Evolutionary conservation across 2,797 vertebrate genomes (phyloP), one percentile per base, ranked within the genome.

Genomic region (Ceryle rudis): DNA sequence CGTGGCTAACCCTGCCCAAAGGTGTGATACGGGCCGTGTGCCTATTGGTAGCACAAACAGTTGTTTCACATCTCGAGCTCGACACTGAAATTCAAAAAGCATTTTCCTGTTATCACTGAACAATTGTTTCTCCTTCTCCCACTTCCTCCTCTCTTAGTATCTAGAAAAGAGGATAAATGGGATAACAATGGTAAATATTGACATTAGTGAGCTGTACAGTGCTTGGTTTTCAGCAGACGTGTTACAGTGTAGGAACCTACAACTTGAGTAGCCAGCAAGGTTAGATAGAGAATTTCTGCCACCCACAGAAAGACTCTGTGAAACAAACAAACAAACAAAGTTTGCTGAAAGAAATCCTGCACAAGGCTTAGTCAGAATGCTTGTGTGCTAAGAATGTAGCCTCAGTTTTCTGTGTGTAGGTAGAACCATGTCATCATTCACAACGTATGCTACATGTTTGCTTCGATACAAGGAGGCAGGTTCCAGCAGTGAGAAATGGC

Each of bases 101-200:
- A 1, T 95, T 94, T 94, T 94, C 81, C 81, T 82, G 74, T 94
- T 94, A 93, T 90, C 86, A 90, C 35, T 2, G 1, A 85, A 70
- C 46, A 85, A 42, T 61, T 95, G 90, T 74, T 96, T 93, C 62
- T 95, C 88, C 44, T 91, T 87, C 89, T 96, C 74, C 86, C 52
- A 78, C 61, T 88, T 93, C 92, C 81, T 96, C 67, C 86, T 96
- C 71, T 92, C 88, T 60, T 64, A 71, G 49, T 87, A 87, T 92
- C 61, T 72, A 67, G 60, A 94, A 84, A 69, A 81, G 71, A 95
- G 74, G 88, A 87, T 64, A 90, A 93, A 81, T 55, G 61, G 88
- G 74, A 82, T 89, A 94, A 77, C 60, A 77, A 5, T 1, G 7
- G 86, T 77, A 95, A 95, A 96, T 92, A 93, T 58, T 94, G 90